Conservation (phyloP, 1,140 invertebrate species). For the Trichomalopsis sarcophagae region DNA sequence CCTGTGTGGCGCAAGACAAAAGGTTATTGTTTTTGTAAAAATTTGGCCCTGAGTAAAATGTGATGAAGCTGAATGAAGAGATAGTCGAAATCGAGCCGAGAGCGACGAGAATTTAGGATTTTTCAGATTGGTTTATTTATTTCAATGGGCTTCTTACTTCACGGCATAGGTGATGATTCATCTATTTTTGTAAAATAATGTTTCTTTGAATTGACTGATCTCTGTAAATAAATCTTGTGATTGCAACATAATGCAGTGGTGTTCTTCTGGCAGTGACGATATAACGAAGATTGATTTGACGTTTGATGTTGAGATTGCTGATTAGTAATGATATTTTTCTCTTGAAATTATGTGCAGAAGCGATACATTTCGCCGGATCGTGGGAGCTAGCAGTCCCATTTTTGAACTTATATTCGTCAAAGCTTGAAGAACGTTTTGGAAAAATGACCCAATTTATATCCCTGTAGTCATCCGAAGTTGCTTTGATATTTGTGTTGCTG, state of each 20-base stretch:
- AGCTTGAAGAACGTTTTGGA: conserved; percentile 27
- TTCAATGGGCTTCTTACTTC: conserved; percentile 17
- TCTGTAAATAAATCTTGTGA: conserved; percentile 41
- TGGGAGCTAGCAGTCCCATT: background rate
- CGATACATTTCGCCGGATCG: background rate
- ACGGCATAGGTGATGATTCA: conserved; percentile 1
- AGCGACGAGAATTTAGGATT: conserved; percentile 41
- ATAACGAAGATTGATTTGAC: background rate
- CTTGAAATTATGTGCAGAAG: conserved; percentile 20
- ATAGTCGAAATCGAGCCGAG: conserved; percentile 29
- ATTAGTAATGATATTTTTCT: background rate
- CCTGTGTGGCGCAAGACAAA: conserved; percentile 14
- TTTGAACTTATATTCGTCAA: background rate
- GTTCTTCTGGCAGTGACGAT: conserved; percentile 15
- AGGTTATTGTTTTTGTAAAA: background rate
- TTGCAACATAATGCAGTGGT: conserved; percentile 23
- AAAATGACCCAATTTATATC: background rate
- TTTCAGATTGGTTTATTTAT: background rate
- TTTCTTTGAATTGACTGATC: conserved; percentile 9
- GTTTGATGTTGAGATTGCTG: background rate
- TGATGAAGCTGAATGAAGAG: conserved; percentile 10
- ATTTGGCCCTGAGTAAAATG: background rate
- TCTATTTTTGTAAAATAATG: conserved; percentile 5
- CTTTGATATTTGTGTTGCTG: background rate
- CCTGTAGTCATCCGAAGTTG: conserved; percentile 14